A percentile compares a stretch with the other conserved stretches of the same genome.
Conservation (phyloP, 1,140 invertebrate species). For the Scaptomyza hsui region DNA sequence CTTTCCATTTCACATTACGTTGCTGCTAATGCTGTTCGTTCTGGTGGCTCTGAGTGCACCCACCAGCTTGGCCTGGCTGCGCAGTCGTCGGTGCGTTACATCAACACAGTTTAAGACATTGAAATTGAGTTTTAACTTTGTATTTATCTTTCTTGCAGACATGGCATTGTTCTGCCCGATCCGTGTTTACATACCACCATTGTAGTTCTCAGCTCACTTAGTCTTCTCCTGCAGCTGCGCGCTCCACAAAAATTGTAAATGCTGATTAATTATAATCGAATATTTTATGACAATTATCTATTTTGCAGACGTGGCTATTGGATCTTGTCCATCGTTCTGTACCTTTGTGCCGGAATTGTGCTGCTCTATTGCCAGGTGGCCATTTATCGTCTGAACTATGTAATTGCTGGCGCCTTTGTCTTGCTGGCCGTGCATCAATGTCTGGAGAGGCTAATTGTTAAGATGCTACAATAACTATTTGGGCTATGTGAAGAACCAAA, state of each 20-base stretch:
- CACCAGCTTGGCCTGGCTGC: slow-evolving; percentile 86
- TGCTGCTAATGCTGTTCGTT: slow-evolving; percentile 86
- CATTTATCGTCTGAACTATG: slow-evolving; percentile 86
- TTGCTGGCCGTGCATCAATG: slow-evolving; percentile 86
- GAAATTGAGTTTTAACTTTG: background rate
- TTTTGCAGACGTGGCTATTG: slow-evolving; percentile 85
- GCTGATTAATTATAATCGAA: background rate
- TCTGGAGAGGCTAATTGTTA: slow-evolving; percentile 17
- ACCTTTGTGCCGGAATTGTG: slow-evolving; percentile 84
- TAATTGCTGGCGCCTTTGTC: slow-evolving; percentile 85
- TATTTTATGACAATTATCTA: background rate
- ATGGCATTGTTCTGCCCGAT: slow-evolving; percentile 63
- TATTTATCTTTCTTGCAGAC: slow-evolving; percentile 13
- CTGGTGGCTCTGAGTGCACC: slow-evolving; percentile 86
- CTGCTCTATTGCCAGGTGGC: slow-evolving; percentile 86
- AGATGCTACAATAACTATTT: background rate
- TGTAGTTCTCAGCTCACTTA: slow-evolving; percentile 50
- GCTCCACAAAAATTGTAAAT: slow-evolving; percentile 79
- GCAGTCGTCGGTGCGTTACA: slow-evolving; percentile 86
- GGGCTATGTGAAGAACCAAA: too few relatives aligned
- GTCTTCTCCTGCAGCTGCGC: slow-evolving; percentile 66
- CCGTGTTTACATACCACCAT: slow-evolving; percentile 60
- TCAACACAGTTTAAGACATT: background rate
- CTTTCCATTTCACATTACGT: slow-evolving; percentile 86
- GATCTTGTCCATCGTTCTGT: slow-evolving; percentile 84